phyloP scores from a whole-genome alignment of 2,888 invertebrate species.

The Drosophila leonis region DNA sequence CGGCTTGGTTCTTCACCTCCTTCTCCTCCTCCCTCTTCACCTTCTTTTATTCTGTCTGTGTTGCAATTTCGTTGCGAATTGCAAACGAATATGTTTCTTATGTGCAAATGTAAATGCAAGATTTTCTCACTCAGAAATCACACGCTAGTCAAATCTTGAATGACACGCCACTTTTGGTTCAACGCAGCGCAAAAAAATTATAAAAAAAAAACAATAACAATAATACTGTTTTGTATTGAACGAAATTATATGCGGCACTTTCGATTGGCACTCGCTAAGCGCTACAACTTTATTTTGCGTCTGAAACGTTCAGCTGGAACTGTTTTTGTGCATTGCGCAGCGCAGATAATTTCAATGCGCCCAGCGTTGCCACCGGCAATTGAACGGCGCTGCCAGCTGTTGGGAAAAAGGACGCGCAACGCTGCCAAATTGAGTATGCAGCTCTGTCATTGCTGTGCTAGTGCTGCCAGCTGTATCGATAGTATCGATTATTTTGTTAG shows the following conservation, averaged over 20 bases:
- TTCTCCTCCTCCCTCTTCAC: neutral
- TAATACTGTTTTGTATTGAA: constrained; percentile 66
- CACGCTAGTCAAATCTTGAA: constrained; percentile 4
- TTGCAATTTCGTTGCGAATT: constrained; percentile 28
- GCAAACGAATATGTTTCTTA: constrained; percentile 16
- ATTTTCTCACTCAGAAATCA: constrained; percentile 24
- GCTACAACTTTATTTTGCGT: constrained; percentile 65
- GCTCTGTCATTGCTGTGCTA: neutral
- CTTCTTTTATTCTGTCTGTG: neutral
- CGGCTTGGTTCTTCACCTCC: constrained; percentile 2
- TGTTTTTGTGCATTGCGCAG: constrained; percentile 47
- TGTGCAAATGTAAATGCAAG: constrained; percentile 26
- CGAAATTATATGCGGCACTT: constrained; percentile 34
- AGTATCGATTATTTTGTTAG: neutral
- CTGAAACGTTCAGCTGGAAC: constrained; percentile 40
- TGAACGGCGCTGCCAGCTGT: constrained; percentile 28
- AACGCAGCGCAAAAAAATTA: constrained; percentile 35
- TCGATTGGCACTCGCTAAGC: constrained; percentile 15
- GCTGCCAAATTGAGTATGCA: neutral
- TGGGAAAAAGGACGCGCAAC: constrained; percentile 13
- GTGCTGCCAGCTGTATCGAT: neutral
- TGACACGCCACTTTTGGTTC: constrained; percentile 23
- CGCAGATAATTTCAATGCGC: constrained; percentile 43
- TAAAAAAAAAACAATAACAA: constrained; percentile 52
- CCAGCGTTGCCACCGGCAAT: constrained; percentile 37